Percentiles rank a stretch among this genome's conserved stretches.
phyloP scores from a whole-genome alignment of 2,113 vertebrate genomes.

The Hemiprocne comata region DNA sequence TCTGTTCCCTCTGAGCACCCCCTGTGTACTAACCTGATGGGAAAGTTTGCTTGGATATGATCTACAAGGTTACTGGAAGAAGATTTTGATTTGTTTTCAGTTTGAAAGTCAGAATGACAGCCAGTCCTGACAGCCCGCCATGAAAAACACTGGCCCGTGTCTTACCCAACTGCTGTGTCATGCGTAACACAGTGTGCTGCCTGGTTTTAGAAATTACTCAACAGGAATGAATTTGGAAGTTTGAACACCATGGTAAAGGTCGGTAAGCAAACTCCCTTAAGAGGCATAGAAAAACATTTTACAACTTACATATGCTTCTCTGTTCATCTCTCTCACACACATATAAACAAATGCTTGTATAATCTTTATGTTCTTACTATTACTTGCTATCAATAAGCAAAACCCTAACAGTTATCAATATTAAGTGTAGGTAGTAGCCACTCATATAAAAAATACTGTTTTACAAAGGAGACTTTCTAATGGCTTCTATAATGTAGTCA shows the following conservation, averaged over 20 bases:
- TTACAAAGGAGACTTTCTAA: neutral
- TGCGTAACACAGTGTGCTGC: conserved; percentile 37
- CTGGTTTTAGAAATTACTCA: conserved; percentile 64
- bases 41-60: neutral
- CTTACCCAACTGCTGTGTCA: neutral
- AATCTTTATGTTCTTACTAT: neutral
- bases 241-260: conserved; percentile 46
- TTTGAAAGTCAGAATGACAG: conserved; percentile 32
- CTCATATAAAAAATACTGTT: neutral
- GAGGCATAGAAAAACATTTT: conserved; percentile 44
- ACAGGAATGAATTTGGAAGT: conserved; percentile 52
- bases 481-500: neutral
- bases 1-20: neutral
- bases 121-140: neutral
- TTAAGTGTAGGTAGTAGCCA: neutral
- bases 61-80: neutral
- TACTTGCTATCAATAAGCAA: neutral
- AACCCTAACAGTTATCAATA: neutral
- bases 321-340: neutral
- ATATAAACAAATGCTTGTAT: neutral
- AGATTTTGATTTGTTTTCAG: neutral
- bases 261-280: conserved; percentile 49
- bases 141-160: neutral
- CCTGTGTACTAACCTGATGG: neutral
- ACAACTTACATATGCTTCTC: conserved; percentile 13